Evolutionary conservation across 2,888 invertebrate genomes (phyloP), one percentile per base, ranked within the genome.

Genomic region (Aelia acuminata): DNA sequence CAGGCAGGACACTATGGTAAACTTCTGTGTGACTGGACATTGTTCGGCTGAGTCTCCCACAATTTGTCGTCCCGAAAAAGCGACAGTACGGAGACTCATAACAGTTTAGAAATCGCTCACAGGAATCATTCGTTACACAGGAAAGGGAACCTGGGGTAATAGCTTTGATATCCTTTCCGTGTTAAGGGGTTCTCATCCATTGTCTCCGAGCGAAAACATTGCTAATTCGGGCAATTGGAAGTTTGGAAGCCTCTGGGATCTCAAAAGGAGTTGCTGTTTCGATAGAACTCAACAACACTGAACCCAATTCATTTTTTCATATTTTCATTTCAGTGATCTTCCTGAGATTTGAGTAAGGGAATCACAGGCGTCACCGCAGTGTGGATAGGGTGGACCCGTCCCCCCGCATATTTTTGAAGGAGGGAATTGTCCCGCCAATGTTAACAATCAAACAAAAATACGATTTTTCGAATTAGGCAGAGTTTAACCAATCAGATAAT

Each of bases 71-170:
- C 20, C 5, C 35, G 31, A 35, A 70, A 70, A 70, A 70, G 63
- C 63, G 63, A 70, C 63, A 70, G 63, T 70, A 70, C 31, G 63
- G 31, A 31, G 31, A 31, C 63, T 31, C 63, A 70, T 35, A 70
- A 70, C 18, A 35, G 63, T 70, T 70, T 70, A 70, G 63, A 70
- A 70, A 70, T 70, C 63, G 18, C 18, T 35, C 18, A 70, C n/a
- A 35, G 63, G 63, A 70, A 70, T 70, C 31, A 11, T 31, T 31
- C 7, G 35, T 26, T 35, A 31, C 18, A 35, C 57, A 70, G 35
- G 35, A 35, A 31, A 70, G 18, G 63, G 63, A 5, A 1, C 63
- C n/a, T n/a, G n/a, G n/a, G 7, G 63, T 70, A 70, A 70, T 70
- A 5, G 22, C 63, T 70, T 70, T 7, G 63, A 35, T 70, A 35